Base-by-base conservation (phyloP, 2,113 vertebrate genomes). In the Romanogobio albipinnatus region DNA sequence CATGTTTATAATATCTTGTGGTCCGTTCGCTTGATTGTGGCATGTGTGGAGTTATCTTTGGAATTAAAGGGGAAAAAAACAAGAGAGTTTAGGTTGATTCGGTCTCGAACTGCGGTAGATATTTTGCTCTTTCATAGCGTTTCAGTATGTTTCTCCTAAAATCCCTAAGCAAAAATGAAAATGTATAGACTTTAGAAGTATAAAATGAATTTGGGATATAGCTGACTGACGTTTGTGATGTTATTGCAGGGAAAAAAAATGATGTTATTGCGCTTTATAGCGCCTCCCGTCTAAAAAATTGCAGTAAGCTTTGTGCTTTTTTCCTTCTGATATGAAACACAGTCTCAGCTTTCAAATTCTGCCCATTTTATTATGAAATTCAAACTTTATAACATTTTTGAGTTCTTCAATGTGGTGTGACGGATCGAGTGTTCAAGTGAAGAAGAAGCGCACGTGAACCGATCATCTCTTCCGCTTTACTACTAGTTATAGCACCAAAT, bases 11-110 rank as follows among this genome's bases (percentile, higher is more conserved):
- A 92, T 92, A 90, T 77, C 86, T 85, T 92, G 92, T 89, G 93
- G 92, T 93, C 81, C 79, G 77, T 56, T 83, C 89, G 90, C 92
- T 90, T 92, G 91, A 94, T 93, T 94, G 89, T 92, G 93, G 92
- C 88, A 91, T 62, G 90, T 92, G 91, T 61, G 84, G 87, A 91
- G 89, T 93, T 90, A 92, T 91, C 90, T 90, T 88, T 86, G 84
- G 81, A 84, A 82, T 85, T 82, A 82, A 87, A 53, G 45, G 43
- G 56, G 45, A 8, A 33, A 64, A 49, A 86, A 87, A 90, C 89
- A 90, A 83, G 81, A 90, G 86, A 64, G 64, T 79, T 75, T 88
- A 81, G 26, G 61, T 68, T 81, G 79, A 81, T 66, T 51, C 43
- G 3, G 43, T 53, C 73, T 76, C 24, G 22, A 45, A 51, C 79